Percentiles rank a stretch among this genome's conserved stretches.
These are phyloP conservation scores for Australoheros facetus DNA, from an alignment of 2,797 vertebrate genomes.

Conservation along the genomic window DNA sequence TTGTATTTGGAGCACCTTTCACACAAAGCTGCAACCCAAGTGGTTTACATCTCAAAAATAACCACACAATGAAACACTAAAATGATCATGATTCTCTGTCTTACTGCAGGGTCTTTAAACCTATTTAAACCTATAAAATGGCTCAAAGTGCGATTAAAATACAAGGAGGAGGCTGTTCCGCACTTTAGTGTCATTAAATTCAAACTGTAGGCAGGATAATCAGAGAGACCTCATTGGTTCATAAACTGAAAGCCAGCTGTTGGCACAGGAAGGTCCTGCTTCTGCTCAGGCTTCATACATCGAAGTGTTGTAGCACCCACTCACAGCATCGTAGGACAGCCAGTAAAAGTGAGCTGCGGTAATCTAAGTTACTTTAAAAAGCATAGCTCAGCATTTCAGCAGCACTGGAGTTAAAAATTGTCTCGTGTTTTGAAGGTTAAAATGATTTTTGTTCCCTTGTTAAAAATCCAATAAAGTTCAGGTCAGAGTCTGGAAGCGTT, in stretches of 20 bases:
- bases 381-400: not conserved
- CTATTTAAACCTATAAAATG: not conserved
- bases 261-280: not conserved
- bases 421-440: not conserved
- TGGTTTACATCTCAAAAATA: accelerated
- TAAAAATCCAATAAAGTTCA: not conserved
- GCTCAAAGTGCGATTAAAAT: not conserved
- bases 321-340: not conserved
- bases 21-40: not conserved
- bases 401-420: not conserved
- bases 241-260: not conserved
- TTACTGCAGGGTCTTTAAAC: no score
- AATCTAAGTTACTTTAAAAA: not conserved
- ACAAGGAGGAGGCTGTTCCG: accelerated
- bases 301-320: not conserved
- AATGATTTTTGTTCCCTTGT: not conserved
- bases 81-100: not conserved
- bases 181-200: not conserved
- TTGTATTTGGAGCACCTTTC: not conserved
- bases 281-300: not conserved
- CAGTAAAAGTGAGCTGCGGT: not conserved
- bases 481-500: not conserved
- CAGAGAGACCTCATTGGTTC: not conserved
- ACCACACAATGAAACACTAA: not conserved
- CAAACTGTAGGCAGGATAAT: not conserved